Evolutionary conservation across 2,113 vertebrate species (phyloP).

Genomic region (Lepisosteus osseus): DNA sequence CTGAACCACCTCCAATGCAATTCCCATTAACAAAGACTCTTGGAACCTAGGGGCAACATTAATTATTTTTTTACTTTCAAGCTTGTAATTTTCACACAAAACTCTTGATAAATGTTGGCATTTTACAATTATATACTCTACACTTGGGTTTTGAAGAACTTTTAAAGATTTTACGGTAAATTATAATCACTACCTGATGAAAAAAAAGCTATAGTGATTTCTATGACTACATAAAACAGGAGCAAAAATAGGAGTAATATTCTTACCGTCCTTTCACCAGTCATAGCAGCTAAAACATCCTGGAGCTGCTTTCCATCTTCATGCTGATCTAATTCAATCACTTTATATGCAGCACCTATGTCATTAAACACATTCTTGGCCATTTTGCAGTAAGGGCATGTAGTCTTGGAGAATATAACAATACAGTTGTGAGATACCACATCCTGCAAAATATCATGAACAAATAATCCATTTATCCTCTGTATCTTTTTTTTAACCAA

Average conservation of each 20-base stretch:
- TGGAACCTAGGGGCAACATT: slow-evolving; percentile 73
- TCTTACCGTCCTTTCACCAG: slow-evolving; percentile 82
- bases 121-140: too few relatives aligned
- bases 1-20: slow-evolving; percentile 87
- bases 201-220: neutral
- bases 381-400: slow-evolving; percentile 87
- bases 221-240: neutral
- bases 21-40: slow-evolving; percentile 90
- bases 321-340: slow-evolving; percentile 80
- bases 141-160: too few relatives aligned
- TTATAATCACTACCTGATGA: neutral
- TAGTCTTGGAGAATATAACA: slow-evolving; percentile 95
- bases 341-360: slow-evolving; percentile 79
- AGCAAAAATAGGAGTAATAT: neutral
- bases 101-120: too few relatives aligned
- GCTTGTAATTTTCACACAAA: too few relatives aligned
- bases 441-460: slow-evolving; percentile 62
- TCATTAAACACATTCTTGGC: slow-evolving; percentile 85
- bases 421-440: slow-evolving; percentile 84
- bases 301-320: slow-evolving; percentile 80
- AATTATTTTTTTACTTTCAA: too few relatives aligned
- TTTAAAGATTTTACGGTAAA: too few relatives aligned
- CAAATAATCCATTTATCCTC: neutral
- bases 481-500: neutral
- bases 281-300: slow-evolving; percentile 78